These are phyloP conservation scores for Lutraria rhynchaena DNA, from an alignment of 1,140 invertebrate genomes.

Conservation along the genomic window DNA sequence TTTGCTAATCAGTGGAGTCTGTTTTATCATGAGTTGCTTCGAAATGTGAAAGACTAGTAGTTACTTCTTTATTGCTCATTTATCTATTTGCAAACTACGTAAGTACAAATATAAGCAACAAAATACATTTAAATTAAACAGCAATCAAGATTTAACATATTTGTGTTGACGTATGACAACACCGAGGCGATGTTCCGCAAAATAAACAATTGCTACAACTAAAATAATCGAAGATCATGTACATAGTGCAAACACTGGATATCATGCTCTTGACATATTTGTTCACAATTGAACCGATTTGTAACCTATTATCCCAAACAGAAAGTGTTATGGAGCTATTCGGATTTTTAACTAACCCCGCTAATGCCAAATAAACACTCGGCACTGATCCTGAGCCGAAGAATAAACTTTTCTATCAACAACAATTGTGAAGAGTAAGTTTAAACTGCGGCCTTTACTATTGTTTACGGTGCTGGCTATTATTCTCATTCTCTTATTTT, in stretches of 20 bases:
- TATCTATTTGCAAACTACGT: too few species aligned
- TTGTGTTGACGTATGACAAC: constrained; percentile 7
- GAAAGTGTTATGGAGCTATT: constrained; percentile 16
- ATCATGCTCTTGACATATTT: background rate
- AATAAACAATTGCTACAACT: background rate
- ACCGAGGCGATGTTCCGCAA: background rate
- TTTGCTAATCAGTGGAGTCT: too few species aligned
- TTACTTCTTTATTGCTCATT: too few species aligned
- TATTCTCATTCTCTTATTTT: constrained; percentile 33
- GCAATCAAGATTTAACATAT: background rate
- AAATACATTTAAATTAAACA: too few species aligned
- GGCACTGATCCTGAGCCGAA: constrained; percentile 43
- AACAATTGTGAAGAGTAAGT: constrained; percentile 28
- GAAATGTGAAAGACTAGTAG: too few species aligned
- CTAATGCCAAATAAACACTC: constrained; percentile 54
- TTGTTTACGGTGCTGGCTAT: constrained; percentile 18
- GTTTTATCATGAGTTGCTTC: too few species aligned
- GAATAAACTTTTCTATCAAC: constrained; percentile 30
- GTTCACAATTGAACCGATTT: background rate
- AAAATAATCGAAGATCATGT: background rate
- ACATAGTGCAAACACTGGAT: background rate
- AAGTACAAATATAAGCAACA: too few species aligned
- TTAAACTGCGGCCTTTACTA: constrained; percentile 32
- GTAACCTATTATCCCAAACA: background rate
- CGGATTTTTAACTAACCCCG: constrained; percentile 34